Conservation (phyloP, 2,888 invertebrate species). For the Dynastes hyllus region DNA sequence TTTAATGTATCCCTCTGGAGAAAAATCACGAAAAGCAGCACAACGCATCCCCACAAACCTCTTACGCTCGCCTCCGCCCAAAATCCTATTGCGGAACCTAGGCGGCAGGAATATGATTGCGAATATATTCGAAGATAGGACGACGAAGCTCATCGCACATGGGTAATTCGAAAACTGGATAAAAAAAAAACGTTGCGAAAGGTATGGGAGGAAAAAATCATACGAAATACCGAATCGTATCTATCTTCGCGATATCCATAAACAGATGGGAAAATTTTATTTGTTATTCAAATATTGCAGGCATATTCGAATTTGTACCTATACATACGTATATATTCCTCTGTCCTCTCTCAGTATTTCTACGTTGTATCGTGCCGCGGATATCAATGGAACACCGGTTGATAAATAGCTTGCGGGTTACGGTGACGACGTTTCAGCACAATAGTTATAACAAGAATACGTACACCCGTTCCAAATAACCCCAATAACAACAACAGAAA, state of each 20-base stretch:
- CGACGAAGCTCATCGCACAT: constrained; percentile 7
- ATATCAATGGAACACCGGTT: constrained; percentile 19
- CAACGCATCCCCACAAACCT: neutral
- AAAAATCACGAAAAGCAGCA: neutral
- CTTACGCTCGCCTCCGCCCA: neutral
- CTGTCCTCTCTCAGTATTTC: neutral
- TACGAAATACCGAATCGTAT: constrained; percentile 35
- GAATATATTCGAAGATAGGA: constrained; percentile 8
- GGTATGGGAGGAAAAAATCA: neutral
- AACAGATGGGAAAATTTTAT: constrained; percentile 41
- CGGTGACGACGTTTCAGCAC: neutral
- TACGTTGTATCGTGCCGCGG: neutral
- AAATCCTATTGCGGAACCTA: constrained; percentile 9
- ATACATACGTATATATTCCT: neutral
- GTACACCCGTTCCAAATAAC: constrained; percentile 5
- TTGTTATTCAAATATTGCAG: constrained; percentile 42
- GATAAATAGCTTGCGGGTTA: constrained; percentile 29
- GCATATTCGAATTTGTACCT: neutral
- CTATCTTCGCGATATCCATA: constrained; percentile 36
- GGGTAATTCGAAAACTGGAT: constrained; percentile 9
- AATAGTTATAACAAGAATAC: constrained; percentile 23
- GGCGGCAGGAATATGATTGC: neutral
- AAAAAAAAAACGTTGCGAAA: neutral
- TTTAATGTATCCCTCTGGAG: neutral
- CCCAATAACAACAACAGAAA: constrained; percentile 1